Evolutionary conservation across 2,888 invertebrate genomes (phyloP).

Genomic region (Calephelis perditalis): DNA sequence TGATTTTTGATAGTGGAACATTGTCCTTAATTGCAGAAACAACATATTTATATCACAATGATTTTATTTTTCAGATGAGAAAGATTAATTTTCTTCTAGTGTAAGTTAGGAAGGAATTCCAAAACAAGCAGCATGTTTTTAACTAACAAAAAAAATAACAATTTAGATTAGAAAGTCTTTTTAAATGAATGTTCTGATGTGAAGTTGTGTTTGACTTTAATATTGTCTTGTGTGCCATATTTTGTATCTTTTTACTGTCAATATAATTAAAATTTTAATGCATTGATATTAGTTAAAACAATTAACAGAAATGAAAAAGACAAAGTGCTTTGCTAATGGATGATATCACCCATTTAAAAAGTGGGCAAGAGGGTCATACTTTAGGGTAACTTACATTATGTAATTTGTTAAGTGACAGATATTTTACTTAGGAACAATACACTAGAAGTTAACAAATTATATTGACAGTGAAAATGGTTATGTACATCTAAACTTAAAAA

Average conservation of each 20-base stretch:
- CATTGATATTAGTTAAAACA: too few species aligned
- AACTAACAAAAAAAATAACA: slow-evolving; percentile 24
- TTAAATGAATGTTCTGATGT: slow-evolving; percentile 1
- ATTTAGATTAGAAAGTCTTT: background rate
- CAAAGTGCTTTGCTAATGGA: too few species aligned
- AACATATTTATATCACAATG: slow-evolving; percentile 19
- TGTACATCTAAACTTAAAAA: background rate
- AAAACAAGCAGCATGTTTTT: slow-evolving; percentile 24
- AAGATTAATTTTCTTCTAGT: slow-evolving; percentile 45
- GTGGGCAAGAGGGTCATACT: too few species aligned
- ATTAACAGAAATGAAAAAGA: too few species aligned
- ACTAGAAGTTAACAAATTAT: background rate
- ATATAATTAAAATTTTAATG: background rate
- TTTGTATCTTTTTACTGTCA: background rate
- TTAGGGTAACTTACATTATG: too few species aligned
- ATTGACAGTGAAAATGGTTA: background rate
- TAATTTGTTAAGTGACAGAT: too few species aligned
- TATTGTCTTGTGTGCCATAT: background rate
- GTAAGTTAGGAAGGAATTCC: slow-evolving; percentile 47
- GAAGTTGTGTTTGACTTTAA: background rate
- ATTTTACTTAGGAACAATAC: too few species aligned
- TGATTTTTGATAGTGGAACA: too few species aligned
- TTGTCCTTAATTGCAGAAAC: too few species aligned
- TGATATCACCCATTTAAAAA: too few species aligned
- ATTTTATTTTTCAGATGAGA: slow-evolving; percentile 60